These are phyloP conservation scores for Hypomecis punctinalis DNA, from an alignment of 2,888 invertebrate species.

Conservation along the genomic window DNA sequence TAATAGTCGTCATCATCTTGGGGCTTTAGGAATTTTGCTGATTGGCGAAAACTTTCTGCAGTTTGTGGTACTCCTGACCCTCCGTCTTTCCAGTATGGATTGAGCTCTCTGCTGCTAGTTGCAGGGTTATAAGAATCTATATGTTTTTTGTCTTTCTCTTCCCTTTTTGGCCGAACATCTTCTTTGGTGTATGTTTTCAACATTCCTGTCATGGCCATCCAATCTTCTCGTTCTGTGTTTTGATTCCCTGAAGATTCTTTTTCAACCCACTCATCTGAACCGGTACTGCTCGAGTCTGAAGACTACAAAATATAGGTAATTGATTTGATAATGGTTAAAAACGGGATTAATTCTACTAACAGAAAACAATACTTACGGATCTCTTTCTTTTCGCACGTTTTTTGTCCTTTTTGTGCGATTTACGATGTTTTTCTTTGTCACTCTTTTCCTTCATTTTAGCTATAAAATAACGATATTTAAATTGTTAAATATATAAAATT, in stretches of 20 bases:
- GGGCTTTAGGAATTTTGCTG: constrained; percentile 73
- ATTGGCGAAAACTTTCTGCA: constrained; percentile 65
- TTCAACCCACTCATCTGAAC: constrained; percentile 87
- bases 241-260: constrained; percentile 57
- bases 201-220: constrained; percentile 90
- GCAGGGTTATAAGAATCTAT: constrained; percentile 88
- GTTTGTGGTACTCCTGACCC: constrained; percentile 92
- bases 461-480: no score
- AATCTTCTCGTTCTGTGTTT: constrained; percentile 86
- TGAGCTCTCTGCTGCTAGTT: constrained; percentile 91
- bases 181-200: constrained; percentile 77
- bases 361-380: constrained; percentile 54
- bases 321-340: background rate
- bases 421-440: constrained; percentile 55
- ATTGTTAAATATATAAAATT: no score
- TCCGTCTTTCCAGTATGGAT: constrained; percentile 96
- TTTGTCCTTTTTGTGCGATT: constrained; percentile 60
- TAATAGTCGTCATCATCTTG: constrained; percentile 65
- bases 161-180: constrained; percentile 76
- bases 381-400: constrained; percentile 52
- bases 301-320: constrained; percentile 53
- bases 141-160: constrained; percentile 80
- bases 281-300: constrained; percentile 63
- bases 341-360: background rate
- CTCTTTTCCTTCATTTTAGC: constrained; percentile 60